Conservation (phyloP, 2,113 vertebrate genomes). For the Glaucomys volans region DNA sequence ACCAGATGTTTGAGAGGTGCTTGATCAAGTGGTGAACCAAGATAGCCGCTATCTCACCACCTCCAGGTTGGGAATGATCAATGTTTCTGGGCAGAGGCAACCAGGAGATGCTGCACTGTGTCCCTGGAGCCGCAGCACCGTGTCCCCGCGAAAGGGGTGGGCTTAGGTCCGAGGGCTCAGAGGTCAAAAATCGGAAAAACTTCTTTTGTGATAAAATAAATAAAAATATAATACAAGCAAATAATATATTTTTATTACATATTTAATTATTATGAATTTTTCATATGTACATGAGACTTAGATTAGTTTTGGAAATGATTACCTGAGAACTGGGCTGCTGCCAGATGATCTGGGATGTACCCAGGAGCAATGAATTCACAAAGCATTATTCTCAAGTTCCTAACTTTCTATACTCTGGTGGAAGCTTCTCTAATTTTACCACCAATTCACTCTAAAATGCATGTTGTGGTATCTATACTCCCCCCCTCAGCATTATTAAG, state of each 20-base stretch:
- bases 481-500: not conserved
- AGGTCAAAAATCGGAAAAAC: too few relatives aligned
- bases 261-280: not conserved
- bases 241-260: not conserved
- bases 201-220: not conserved
- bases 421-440: not conserved
- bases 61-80: too few relatives aligned
- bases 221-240: not conserved
- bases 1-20: too few relatives aligned
- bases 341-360: not conserved
- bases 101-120: too few relatives aligned
- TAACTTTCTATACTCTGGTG: constrained; percentile 5
- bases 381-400: not conserved
- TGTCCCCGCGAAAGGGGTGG: too few relatives aligned
- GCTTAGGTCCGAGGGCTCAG: too few relatives aligned
- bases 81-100: too few relatives aligned
- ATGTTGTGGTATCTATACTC: not conserved
- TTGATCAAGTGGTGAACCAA: too few relatives aligned
- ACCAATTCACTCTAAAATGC: not conserved
- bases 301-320: not conserved
- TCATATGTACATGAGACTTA: not conserved
- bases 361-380: constrained; percentile 1
- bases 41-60: too few relatives aligned
- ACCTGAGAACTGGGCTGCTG: not conserved
- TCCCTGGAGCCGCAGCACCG: too few relatives aligned